phyloP scores from a whole-genome alignment of 2,797 vertebrate genomes.

The Syncerus caffer region DNA sequence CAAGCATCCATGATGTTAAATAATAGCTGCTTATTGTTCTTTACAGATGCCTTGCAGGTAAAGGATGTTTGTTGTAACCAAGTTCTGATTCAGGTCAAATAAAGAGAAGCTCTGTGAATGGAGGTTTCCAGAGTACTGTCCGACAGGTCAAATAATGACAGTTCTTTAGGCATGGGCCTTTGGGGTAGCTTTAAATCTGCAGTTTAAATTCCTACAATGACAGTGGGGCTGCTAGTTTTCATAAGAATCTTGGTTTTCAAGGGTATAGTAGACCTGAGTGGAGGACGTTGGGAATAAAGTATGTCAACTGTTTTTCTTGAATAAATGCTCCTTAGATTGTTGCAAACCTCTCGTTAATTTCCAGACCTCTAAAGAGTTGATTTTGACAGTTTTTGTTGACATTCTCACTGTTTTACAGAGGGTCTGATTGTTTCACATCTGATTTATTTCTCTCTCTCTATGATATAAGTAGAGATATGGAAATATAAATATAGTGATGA shows the following conservation, averaged over 20 bases:
- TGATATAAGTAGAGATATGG: neutral
- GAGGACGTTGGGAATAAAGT: neutral
- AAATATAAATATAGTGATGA: neutral
- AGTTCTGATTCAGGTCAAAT: neutral
- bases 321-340: neutral
- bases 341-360: neutral
- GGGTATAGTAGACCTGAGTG: neutral
- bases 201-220: neutral
- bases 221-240: neutral
- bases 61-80: neutral
- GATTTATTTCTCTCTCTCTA: neutral
- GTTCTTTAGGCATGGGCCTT: neutral
- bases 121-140: neutral
- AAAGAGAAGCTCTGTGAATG: neutral
- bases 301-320: neutral
- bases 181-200: neutral
- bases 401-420: neutral
- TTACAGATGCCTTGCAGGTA: neutral
- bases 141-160: neutral
- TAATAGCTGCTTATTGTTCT: neutral
- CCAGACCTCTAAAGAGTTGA: neutral
- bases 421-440: neutral
- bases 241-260: neutral
- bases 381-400: neutral
- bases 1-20: neutral